These are phyloP conservation scores for Staurois parvus DNA, from an alignment of 2,797 vertebrate species.

Conservation along the genomic window DNA sequence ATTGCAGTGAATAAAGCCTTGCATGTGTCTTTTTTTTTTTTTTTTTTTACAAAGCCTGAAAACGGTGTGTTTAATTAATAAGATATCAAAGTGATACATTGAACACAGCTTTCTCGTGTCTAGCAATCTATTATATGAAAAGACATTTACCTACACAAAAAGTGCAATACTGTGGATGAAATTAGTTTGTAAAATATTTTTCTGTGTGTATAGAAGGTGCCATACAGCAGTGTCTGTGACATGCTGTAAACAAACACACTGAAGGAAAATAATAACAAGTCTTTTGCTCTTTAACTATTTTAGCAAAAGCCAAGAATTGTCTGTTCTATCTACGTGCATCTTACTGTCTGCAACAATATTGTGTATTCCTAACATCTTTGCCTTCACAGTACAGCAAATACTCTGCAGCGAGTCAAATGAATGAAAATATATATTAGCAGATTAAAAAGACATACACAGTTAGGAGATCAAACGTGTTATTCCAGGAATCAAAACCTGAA, in stretches of 20 bases:
- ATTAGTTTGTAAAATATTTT: background rate
- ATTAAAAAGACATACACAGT: conserved; percentile 1
- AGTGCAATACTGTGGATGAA: background rate
- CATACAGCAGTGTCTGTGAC: background rate
- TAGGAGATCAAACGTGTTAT: conserved; percentile 16
- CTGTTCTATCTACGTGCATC: background rate
- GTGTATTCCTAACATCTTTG: conserved; percentile 5
- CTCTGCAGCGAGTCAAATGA: conserved; percentile 14
- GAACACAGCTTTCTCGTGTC: background rate
- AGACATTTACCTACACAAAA: background rate
- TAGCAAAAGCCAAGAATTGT: conserved; percentile 3
- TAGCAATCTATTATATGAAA: background rate
- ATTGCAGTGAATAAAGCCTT: too few species aligned
- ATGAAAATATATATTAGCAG: conserved; percentile 7
- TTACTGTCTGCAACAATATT: conserved; percentile 27
- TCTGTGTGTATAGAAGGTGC: background rate
- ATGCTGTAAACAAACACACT: background rate
- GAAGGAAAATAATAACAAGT: background rate
- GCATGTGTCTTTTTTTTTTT: too few species aligned
- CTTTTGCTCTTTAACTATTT: conserved; percentile 19
- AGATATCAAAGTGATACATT: background rate
- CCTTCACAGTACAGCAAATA: background rate
- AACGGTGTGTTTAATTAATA: background rate
- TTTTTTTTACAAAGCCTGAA: too few species aligned
- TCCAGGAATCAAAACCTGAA: background rate